These are phyloP conservation scores for Eulacestoma nigropectus DNA, from an alignment of 2,113 vertebrate genomes.

Conservation along the genomic window DNA sequence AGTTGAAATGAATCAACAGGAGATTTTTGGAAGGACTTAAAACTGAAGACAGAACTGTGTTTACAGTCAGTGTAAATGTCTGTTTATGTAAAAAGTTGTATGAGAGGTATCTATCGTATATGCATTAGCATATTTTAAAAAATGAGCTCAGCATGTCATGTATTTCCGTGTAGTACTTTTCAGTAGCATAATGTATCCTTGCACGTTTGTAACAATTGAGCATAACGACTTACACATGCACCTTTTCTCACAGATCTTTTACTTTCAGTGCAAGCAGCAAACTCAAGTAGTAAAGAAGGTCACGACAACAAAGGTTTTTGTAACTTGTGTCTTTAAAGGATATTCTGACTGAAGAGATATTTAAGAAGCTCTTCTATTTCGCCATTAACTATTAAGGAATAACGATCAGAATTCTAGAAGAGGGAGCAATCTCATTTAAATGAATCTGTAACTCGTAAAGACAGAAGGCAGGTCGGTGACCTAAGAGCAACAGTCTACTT, in stretches of 20 bases:
- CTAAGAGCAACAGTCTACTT: constrained; percentile 70
- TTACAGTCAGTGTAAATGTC: not conserved
- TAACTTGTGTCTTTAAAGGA: constrained; percentile 74
- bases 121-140: not conserved
- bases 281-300: constrained; percentile 72
- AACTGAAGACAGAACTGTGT: not conserved
- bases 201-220: constrained; percentile 25
- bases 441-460: constrained; percentile 68
- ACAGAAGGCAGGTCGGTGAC: constrained; percentile 78
- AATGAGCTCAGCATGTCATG: not conserved
- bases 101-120: not conserved
- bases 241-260: constrained; percentile 71
- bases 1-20: not conserved
- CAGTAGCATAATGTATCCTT: constrained; percentile 25
- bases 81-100: not conserved
- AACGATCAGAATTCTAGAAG: constrained; percentile 69
- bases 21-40: constrained; percentile 16
- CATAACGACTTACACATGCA: constrained; percentile 57
- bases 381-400: constrained; percentile 63
- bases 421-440: constrained; percentile 57
- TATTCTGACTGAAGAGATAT: constrained; percentile 61
- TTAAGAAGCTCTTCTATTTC: constrained; percentile 66
- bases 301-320: constrained; percentile 63
- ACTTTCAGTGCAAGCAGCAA: constrained; percentile 75
- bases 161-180: not conserved